Evolutionary conservation across 2,797 vertebrate genomes (phyloP), one percentile per base, ranked within the genome.

Genomic region (Kryptopterus vitreolus): DNA sequence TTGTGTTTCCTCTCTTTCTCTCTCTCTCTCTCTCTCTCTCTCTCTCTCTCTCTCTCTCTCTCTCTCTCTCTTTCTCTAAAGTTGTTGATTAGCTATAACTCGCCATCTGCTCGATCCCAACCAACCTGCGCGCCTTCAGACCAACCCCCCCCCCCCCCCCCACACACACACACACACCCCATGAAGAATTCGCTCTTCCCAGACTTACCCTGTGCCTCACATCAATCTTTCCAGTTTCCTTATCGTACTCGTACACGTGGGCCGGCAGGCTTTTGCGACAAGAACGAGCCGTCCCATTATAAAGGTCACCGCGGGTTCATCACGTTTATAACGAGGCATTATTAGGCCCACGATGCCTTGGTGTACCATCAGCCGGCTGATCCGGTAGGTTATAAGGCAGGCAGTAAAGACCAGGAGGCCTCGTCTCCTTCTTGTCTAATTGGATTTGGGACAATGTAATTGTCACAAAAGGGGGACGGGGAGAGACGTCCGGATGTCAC

Each of bases 81-180:
- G 85, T 85, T 77, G 83, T 85, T 83, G 85, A 86, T 83, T 86
- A 83, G 83, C 83, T 83, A 76, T 76, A 50, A 77, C 81, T 82
- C 69, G 53, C 85, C 83, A 86, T 86, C 85, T 86, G 85, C 77
- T 79, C 29, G 16, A 65, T 69, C 81, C n/a, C 46, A 26, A 76
- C 79, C 79, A 79, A 85, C 81, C 85, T 80, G 82, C 76, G 35
- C 66, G n/a, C 68, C 78, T 62, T 77, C 65, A 63, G 52, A 50
- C 59, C 33, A 33, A 18, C 24, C 55, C 33, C 48, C 48, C 55
- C 46, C 57, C 55, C 46, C 58, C n/a, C n/a, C n/a, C n/a, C n/a
- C n/a, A n/a, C n/a, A n/a, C n/a, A n/a, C n/a, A n/a, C n/a, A n/a
- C n/a, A n/a, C n/a, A n/a, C n/a, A n/a, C n/a, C n/a, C n/a, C n/a